Evolutionary conservation across 2,113 vertebrate genomes (phyloP), one percentile per base, ranked within the genome.

Genomic region (Stegostoma tigrinum): DNA sequence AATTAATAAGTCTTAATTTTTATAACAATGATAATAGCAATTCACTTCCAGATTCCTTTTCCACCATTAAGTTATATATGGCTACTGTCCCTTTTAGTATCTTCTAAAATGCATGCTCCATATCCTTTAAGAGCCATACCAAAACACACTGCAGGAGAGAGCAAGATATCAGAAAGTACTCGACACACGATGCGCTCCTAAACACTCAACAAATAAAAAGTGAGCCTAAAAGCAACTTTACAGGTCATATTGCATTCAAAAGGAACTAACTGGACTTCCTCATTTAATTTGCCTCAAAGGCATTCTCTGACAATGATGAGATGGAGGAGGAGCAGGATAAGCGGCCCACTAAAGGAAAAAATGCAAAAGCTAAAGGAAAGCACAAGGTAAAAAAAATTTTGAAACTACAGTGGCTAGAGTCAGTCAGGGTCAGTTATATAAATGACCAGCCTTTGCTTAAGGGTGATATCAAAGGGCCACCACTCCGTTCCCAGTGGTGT

Each of bases 321-420:
- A 0, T 61, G 12, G 55, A 90, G 14, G 85, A 87, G 2, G 23
- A 23, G 72, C 61, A 93, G 5, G 61, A 67, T 0, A 89, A 90
- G 34, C 5, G 42, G 38, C 70, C 8, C 2, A 90, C n/a, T 52
- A 96, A 72, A 55, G 45, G 85, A 27, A 90, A 89, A 89, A 42
- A 52, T 8, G 10, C 85, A 5, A 96, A 70, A 70, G 17, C 85
- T 45, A 89, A 90, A 55, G 66, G 67, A 64, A 96, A 96, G 96
- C 97, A 97, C 70, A 96, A 93, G 89, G 89, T 93, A 67, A 61
- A 66, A 93, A 61, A 66, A 93, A 23, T 23, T 66, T 66, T 45
- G 64, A 23, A 66, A 15, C 19, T 6, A 38, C 17, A 10, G 55
- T 38, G 55, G 15, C 55, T 38, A 17, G 6, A 38, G 55, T 66